Evolutionary conservation across 2,113 vertebrate species (phyloP).

Genomic region (Laticauda colubrina): DNA sequence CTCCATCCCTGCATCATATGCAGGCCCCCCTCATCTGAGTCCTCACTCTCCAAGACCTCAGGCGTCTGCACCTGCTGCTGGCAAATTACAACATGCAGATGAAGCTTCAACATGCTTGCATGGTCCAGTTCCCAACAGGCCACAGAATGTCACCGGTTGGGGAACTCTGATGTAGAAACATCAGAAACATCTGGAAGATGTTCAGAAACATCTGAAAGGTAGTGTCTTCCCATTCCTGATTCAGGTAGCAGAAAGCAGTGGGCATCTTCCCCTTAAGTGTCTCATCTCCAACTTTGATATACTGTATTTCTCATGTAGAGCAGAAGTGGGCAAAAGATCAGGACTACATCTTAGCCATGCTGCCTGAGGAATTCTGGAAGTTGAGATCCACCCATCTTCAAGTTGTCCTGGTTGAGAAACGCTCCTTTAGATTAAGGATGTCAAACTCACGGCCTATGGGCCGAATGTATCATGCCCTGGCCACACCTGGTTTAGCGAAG

Average conservation of each 20-base stretch:
- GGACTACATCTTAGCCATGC: neutral
- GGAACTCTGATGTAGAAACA: no score
- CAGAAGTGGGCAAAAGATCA: neutral
- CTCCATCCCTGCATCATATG: no score
- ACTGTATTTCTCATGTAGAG: neutral
- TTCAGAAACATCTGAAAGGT: neutral
- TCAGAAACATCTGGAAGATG: neutral
- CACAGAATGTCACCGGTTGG: neutral
- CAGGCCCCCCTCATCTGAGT: no score
- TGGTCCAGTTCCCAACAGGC: neutral
- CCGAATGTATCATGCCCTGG: no score
- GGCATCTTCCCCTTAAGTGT: neutral
- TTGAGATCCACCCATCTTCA: no score
- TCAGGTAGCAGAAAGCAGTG: neutral
- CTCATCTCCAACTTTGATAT: neutral
- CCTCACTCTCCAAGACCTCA: no score
- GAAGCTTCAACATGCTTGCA: neutral
- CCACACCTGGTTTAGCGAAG: no score
- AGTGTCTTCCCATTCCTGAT: neutral
- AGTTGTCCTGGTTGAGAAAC: no score
- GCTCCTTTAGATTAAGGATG: neutral
- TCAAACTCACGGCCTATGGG: no score
- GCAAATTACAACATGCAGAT: neutral
- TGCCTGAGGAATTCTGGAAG: neutral
- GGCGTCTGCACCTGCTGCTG: no score